Conservation (phyloP, 2,888 invertebrate species). For the Drosophila prolongata region DNA sequence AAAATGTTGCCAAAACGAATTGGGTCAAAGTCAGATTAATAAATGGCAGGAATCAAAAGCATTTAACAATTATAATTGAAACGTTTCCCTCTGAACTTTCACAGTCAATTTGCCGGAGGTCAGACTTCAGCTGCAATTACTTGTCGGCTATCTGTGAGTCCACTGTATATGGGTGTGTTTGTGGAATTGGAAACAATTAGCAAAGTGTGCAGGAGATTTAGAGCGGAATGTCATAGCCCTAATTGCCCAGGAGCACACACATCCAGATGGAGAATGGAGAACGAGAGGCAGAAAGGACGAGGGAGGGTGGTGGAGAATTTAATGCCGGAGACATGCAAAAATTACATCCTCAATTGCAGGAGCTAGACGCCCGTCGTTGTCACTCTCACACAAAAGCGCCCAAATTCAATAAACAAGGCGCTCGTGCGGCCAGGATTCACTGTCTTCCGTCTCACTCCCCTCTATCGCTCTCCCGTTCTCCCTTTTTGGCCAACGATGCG, state of each 20-base stretch:
- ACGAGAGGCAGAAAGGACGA: neutral
- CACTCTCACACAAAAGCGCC: conserved; percentile 54
- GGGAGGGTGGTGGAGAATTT: conserved; percentile 57
- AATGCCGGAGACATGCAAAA: conserved; percentile 76
- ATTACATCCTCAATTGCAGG: conserved; percentile 74
- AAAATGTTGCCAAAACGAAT: conserved; percentile 7
- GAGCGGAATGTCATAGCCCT: conserved; percentile 74
- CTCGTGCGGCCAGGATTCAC: conserved; percentile 63
- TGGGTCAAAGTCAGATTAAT: conserved; percentile 40
- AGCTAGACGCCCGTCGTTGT: conserved; percentile 40
- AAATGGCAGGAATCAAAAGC: conserved; percentile 27
- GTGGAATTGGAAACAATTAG: conserved; percentile 78
- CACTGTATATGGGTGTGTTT: conserved; percentile 24
- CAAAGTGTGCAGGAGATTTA: conserved; percentile 77
- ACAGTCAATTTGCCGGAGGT: conserved; percentile 62
- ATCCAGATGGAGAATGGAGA: conserved; percentile 5
- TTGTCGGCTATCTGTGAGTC: conserved; percentile 21
- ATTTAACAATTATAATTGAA: conserved; percentile 56
- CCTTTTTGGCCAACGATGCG: conserved; percentile 51
- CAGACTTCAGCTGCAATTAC: conserved; percentile 42
- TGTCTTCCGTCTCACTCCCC: conserved; percentile 19
- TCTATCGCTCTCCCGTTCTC: neutral
- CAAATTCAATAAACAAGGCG: conserved; percentile 77
- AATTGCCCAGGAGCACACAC: conserved; percentile 61
- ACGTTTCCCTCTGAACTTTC: conserved; percentile 35